phyloP scores from a whole-genome alignment of 2,888 invertebrate genomes.

The Pollenia angustigena region DNA sequence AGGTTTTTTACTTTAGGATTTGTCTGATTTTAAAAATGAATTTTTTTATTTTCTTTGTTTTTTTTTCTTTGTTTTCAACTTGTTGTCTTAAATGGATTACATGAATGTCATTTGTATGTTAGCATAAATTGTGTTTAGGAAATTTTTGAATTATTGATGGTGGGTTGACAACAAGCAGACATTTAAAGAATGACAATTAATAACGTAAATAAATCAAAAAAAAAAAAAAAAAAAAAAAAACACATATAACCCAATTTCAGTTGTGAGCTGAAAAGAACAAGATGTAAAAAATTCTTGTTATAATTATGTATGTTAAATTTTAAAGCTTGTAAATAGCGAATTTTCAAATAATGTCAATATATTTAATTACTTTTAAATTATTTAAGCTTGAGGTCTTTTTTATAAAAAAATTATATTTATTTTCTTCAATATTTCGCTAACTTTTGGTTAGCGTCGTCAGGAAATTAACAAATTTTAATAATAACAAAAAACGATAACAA shows the following conservation, averaged over 20 bases:
- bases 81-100: conserved; percentile 54
- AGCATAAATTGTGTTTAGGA: background rate
- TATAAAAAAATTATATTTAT: no score
- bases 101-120: conserved; percentile 34
- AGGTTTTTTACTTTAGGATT: conserved; percentile 6
- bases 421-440: no score
- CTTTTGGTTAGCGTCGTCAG: no score
- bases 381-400: no score
- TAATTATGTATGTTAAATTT: no score
- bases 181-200: conserved; percentile 37
- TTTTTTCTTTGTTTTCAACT: conserved; percentile 17
- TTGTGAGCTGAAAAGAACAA: background rate
- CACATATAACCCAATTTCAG: background rate
- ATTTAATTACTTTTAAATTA: no score
- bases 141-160: conserved; percentile 28
- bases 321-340: no score
- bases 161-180: conserved; percentile 29
- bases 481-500: no score
- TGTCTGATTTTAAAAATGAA: conserved; percentile 10
- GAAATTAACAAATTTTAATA: no score
- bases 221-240: no score
- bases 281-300: background rate
- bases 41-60: background rate
- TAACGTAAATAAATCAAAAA: conserved; percentile 37
- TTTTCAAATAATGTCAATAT: no score